A percentile compares a stretch with the other conserved stretches of the same genome.
Conservation (phyloP, 2,113 vertebrate genomes). For the Pungitius pungitius region DNA sequence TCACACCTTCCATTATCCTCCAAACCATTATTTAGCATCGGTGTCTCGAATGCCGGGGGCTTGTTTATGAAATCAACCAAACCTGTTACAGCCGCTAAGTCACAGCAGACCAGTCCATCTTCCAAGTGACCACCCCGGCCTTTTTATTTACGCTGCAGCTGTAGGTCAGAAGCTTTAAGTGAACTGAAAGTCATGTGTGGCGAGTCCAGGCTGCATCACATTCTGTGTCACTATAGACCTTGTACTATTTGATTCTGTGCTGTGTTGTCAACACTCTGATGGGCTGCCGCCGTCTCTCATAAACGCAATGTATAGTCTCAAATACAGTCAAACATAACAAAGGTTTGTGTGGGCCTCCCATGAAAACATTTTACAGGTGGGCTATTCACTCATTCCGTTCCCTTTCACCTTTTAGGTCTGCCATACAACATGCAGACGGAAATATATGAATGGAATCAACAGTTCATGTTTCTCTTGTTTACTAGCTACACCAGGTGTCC, state of each 20-base stretch:
- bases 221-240: neutral
- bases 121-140: conserved; percentile 13
- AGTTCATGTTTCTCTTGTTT: neutral
- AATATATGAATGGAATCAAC: neutral
- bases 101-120: conserved; percentile 45
- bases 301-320: neutral
- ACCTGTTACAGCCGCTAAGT: conserved; percentile 50
- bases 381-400: neutral
- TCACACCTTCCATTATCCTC: conserved; percentile 53
- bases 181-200: neutral
- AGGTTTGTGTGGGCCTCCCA: neutral
- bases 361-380: neutral
- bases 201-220: neutral
- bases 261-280: neutral
- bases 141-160: conserved; percentile 37
- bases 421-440: neutral
- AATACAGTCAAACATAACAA: neutral
- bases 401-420: neutral
- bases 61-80: conserved; percentile 45
- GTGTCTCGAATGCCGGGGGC: conserved; percentile 26
- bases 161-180: neutral
- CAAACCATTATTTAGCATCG: conserved; percentile 31
- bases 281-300: neutral
- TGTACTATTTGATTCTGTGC: neutral
- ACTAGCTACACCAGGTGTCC: neutral